These are phyloP conservation scores for Andrena camellia DNA, from an alignment of 2,888 invertebrate species.

Conservation along the genomic window DNA sequence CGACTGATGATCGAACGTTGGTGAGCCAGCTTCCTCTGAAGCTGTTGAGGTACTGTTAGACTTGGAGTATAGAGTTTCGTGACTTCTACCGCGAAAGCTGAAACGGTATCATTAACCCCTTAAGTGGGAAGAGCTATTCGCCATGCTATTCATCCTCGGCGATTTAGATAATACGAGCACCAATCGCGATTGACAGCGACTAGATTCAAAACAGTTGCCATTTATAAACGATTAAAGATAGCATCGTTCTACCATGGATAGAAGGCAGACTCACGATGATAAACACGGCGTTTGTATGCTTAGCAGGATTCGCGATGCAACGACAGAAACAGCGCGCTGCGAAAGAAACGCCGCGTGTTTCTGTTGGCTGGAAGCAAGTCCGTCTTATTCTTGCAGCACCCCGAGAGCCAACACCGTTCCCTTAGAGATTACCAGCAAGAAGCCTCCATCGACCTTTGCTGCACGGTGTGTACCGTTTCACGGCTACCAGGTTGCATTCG, in stretches of 20 bases:
- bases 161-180: too few species aligned
- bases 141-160: too few species aligned
- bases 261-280: neutral
- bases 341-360: neutral
- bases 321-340: neutral
- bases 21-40: slow-evolving; percentile 3
- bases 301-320: neutral
- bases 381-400: neutral
- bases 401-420: neutral
- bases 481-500: slow-evolving; percentile 11
- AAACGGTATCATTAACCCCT: neutral
- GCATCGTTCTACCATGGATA: neutral
- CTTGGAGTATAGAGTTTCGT: neutral
- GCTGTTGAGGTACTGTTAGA: neutral
- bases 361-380: neutral
- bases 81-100: neutral
- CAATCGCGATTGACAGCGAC: too few species aligned
- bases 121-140: too few species aligned
- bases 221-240: neutral
- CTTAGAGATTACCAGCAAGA: slow-evolving; percentile 3
- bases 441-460: neutral
- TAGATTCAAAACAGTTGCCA: neutral
- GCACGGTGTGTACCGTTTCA: slow-evolving; percentile 2
- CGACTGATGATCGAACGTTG: neutral
- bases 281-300: neutral